Evolutionary conservation across 2,113 vertebrate species (phyloP).

Genomic region (Misgurnus mizolepis): DNA sequence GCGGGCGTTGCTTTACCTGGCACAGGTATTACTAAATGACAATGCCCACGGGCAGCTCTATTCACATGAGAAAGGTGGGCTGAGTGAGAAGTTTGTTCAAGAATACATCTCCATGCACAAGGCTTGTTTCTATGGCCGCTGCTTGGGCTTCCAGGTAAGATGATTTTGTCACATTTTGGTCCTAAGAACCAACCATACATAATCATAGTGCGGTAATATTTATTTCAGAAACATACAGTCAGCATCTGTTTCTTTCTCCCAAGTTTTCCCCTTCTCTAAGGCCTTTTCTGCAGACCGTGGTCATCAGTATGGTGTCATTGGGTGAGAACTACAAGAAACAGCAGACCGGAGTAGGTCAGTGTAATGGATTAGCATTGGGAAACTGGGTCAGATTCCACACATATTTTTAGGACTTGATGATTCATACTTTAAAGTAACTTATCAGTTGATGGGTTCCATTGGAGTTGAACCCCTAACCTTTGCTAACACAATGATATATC

Average conservation of each 20-base stretch:
- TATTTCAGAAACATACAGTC: not conserved
- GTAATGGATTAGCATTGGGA: not conserved
- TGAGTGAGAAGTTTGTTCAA: constrained; percentile 76
- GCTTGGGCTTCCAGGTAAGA: constrained; percentile 88
- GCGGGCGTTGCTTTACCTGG: constrained; percentile 82
- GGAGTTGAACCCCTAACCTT: too few relatives aligned
- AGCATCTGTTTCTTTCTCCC: constrained; percentile 10
- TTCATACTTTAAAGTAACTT: too few relatives aligned
- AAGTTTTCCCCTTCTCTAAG: constrained; percentile 85
- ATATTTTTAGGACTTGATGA: not conserved
- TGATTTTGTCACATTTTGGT: not conserved
- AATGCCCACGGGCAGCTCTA: constrained; percentile 78
- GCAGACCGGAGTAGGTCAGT: constrained; percentile 81
- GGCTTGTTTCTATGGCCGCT: constrained; percentile 91
- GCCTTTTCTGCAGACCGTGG: constrained; percentile 86
- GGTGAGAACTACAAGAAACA: constrained; percentile 86
- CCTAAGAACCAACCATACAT: not conserved
- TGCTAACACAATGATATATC: too few relatives aligned
- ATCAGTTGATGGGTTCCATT: too few relatives aligned
- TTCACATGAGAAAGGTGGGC: constrained; percentile 68
- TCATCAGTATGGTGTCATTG: constrained; percentile 88
- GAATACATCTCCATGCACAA: constrained; percentile 90
- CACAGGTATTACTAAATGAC: constrained; percentile 78
- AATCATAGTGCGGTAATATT: not conserved
- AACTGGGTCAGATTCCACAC: not conserved